phyloP scores from a whole-genome alignment of 2,113 vertebrate species.

The Corythaeola cristata region DNA sequence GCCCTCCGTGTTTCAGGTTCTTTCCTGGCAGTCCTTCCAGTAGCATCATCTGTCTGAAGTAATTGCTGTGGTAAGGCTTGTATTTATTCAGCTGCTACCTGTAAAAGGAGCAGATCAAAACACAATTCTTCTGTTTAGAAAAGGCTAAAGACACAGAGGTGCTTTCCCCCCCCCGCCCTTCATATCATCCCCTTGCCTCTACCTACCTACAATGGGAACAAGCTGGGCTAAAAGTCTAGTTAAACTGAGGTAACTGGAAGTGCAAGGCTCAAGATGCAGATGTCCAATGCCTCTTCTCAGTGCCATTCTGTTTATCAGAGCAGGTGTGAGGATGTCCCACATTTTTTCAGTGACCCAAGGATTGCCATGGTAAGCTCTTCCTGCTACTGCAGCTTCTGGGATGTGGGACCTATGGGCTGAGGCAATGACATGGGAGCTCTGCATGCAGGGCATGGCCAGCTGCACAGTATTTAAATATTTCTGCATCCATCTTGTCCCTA shows the following conservation, averaged over 20 bases:
- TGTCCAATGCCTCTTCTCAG: neutral
- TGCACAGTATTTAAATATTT: neutral
- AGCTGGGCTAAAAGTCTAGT: neutral
- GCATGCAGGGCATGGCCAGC: neutral
- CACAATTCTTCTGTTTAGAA: neutral
- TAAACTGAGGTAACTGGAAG: neutral
- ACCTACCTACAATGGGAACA: neutral
- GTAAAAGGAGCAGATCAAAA: neutral
- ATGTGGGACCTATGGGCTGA: neutral
- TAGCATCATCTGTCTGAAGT: neutral
- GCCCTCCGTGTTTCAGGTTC: neutral
- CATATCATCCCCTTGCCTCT: neutral
- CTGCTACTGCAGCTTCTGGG: neutral
- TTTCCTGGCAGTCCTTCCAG: neutral
- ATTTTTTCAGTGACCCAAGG: neutral
- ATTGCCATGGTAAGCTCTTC: neutral
- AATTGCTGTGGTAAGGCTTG: neutral
- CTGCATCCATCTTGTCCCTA: neutral
- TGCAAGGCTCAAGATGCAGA: neutral
- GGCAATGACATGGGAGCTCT: neutral
- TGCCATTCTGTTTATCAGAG: neutral
- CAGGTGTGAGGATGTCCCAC: neutral
- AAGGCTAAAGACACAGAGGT: neutral
- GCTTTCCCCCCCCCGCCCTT: too few relatives aligned
- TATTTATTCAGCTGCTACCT: neutral